phyloP scores from a whole-genome alignment of 2,113 vertebrate species.

The Plectropomus leopardus region DNA sequence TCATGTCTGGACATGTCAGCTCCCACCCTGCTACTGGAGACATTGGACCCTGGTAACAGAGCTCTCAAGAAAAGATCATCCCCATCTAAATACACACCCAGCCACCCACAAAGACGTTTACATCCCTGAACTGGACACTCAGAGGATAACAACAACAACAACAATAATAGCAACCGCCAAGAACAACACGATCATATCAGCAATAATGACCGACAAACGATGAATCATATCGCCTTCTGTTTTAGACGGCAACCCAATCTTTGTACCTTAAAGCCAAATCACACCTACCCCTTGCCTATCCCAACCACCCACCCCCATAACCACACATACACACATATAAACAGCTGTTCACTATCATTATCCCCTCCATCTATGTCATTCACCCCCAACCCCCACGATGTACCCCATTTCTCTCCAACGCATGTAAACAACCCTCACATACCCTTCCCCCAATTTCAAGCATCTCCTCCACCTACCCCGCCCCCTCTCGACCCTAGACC shows the following conservation, averaged over 20 bases:
- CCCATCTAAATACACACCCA: slow-evolving; percentile 74
- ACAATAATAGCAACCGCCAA: slow-evolving; percentile 1
- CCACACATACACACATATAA: slow-evolving; percentile 57
- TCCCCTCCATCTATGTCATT: slow-evolving; percentile 78
- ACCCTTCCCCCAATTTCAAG: slow-evolving; percentile 66
- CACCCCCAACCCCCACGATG: slow-evolving; percentile 62
- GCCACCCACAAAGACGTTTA: slow-evolving; percentile 64
- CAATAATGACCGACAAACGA: not conserved
- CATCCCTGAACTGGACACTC: slow-evolving; percentile 55
- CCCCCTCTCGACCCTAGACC: slow-evolving; percentile 49
- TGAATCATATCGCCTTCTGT: not conserved
- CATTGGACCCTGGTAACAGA: slow-evolving; percentile 75
- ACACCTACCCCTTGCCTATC: slow-evolving; percentile 50
- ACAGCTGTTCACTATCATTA: slow-evolving; percentile 82
- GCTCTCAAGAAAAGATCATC: slow-evolving; percentile 74
- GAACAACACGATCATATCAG: slow-evolving; percentile 27
- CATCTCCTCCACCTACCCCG: slow-evolving; percentile 52
- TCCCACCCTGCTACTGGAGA: slow-evolving; percentile 65
- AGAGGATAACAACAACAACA: slow-evolving; percentile 43
- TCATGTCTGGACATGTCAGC: slow-evolving; percentile 79
- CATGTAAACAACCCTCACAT: slow-evolving; percentile 75
- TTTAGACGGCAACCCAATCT: not conserved
- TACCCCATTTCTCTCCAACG: slow-evolving; percentile 71
- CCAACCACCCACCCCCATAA: slow-evolving; percentile 38
- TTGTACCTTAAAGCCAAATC: slow-evolving; percentile 48